Percentiles rank a stretch among this genome's conserved stretches.
Conservation (phyloP, 2,113 vertebrate species). For the Cinclus mexicanus region DNA sequence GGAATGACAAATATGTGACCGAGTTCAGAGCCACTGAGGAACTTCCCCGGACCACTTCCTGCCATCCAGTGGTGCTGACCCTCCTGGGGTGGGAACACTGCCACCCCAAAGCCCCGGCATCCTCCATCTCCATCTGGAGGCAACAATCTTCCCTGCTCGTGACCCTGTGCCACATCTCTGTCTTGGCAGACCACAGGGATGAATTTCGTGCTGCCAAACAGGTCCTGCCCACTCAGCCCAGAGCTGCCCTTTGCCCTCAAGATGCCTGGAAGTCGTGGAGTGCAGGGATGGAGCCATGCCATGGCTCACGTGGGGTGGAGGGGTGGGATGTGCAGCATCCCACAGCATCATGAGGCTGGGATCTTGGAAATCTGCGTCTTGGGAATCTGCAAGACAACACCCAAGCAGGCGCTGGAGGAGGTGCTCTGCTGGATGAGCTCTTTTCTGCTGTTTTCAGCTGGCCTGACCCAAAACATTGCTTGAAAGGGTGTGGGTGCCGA, state of each 20-base stretch:
- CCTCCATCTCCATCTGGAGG: background rate
- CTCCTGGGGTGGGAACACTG: accelerated
- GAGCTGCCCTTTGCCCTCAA: background rate
- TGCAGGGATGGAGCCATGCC: accelerated
- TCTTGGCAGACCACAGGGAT: background rate
- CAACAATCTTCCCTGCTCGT: background rate
- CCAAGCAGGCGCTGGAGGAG: background rate
- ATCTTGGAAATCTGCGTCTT: background rate
- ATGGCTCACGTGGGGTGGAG: accelerated
- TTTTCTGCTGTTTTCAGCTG: conserved; percentile 11
- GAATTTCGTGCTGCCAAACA: background rate
- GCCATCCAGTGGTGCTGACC: accelerated
- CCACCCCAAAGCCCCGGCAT: background rate
- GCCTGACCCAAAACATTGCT: conserved; percentile 31
- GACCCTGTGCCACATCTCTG: background rate
- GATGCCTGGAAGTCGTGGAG: background rate
- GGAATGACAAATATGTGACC: background rate
- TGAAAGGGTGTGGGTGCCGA: conserved; percentile 54
- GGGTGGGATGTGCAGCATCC: background rate
- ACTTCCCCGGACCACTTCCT: background rate
- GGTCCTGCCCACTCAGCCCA: background rate
- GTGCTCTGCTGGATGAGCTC: background rate
- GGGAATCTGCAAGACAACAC: background rate
- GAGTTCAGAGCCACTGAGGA: background rate
- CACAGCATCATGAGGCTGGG: background rate